Percentiles rank a stretch among this genome's conserved stretches.
These are phyloP conservation scores for Phengaris arion DNA, from an alignment of 2,888 invertebrate species.

Conservation along the genomic window DNA sequence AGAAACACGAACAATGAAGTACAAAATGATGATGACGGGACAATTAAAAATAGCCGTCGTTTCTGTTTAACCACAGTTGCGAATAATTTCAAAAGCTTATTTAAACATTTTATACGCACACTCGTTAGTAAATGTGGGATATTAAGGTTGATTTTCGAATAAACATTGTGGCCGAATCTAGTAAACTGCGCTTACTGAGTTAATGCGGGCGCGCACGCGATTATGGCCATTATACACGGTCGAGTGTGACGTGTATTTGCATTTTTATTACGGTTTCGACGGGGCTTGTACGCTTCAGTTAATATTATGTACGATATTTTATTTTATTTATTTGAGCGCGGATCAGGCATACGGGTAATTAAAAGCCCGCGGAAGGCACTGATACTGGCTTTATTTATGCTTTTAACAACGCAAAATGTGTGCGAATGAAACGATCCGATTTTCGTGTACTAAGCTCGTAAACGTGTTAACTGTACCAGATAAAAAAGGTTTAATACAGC, in stretches of 20 bases:
- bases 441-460: constrained; percentile 20
- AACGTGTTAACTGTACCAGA: constrained; percentile 3
- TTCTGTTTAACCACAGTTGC: constrained; percentile 17
- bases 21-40: constrained; percentile 14
- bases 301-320: constrained; percentile 30
- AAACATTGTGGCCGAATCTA: constrained; percentile 57
- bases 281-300: constrained; percentile 31
- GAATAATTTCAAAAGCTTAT: constrained; percentile 23
- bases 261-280: constrained; percentile 41
- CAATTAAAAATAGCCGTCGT: constrained; percentile 12
- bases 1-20: background rate
- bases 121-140: constrained; percentile 64
- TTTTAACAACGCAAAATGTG: constrained; percentile 10
- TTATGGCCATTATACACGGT: constrained; percentile 50
- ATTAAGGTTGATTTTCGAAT: constrained; percentile 60
- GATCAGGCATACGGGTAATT: constrained; percentile 27
- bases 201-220: constrained; percentile 52
- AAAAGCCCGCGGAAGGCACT: constrained; percentile 25
- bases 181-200: constrained; percentile 43
- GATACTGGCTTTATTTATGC: constrained; percentile 20
- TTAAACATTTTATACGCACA: constrained; percentile 59
- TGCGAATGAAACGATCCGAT: constrained; percentile 16
- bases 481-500: background rate
- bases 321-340: constrained; percentile 30
- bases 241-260: constrained; percentile 41